Evolutionary conservation across 2,113 vertebrate species (phyloP).

Genomic region (Myrmecophaga tridactyla): DNA sequence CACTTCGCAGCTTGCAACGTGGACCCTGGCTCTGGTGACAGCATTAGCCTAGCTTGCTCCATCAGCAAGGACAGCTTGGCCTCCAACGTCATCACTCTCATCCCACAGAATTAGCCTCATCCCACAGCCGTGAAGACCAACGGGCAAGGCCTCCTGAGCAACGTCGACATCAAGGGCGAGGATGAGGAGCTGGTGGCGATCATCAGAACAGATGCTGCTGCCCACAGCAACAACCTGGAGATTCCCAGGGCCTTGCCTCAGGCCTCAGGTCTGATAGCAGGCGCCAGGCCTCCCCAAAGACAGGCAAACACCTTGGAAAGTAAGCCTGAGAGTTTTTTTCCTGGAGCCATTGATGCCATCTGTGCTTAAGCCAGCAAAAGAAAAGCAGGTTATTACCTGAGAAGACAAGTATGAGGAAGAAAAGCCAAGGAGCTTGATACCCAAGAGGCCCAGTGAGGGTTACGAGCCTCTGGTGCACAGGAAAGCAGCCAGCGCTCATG

Average conservation of each 20-base stretch:
- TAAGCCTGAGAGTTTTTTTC: slow-evolving; percentile 89
- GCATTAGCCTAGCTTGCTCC: slow-evolving; percentile 90
- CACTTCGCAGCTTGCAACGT: slow-evolving; percentile 84
- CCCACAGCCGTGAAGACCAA: slow-evolving; percentile 73
- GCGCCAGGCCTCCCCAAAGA: slow-evolving; percentile 75
- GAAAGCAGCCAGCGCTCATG: slow-evolving; percentile 72
- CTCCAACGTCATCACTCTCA: slow-evolving; percentile 89
- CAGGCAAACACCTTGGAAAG: slow-evolving; percentile 70
- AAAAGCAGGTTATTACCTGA: slow-evolving; percentile 90
- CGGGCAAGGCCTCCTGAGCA: slow-evolving; percentile 87
- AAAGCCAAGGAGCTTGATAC: slow-evolving; percentile 73
- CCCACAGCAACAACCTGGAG: slow-evolving; percentile 77
- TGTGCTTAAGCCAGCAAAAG: slow-evolving; percentile 90
- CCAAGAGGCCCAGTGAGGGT: slow-evolving; percentile 79
- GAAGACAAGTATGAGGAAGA: slow-evolving; percentile 94
- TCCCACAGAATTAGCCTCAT: slow-evolving; percentile 89
- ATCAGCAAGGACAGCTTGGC: slow-evolving; percentile 97
- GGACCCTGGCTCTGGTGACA: slow-evolving; percentile 88
- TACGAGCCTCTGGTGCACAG: too few relatives aligned
- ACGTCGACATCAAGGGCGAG: slow-evolving; percentile 89
- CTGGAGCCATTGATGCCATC: slow-evolving; percentile 95
- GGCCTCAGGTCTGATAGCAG: slow-evolving; percentile 65
- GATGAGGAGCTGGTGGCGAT: slow-evolving; percentile 93
- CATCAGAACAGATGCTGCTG: slow-evolving; percentile 82
- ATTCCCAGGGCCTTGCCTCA: slow-evolving; percentile 76